phyloP scores from a whole-genome alignment of 2,113 vertebrate genomes.

The Tursiops truncatus region DNA sequence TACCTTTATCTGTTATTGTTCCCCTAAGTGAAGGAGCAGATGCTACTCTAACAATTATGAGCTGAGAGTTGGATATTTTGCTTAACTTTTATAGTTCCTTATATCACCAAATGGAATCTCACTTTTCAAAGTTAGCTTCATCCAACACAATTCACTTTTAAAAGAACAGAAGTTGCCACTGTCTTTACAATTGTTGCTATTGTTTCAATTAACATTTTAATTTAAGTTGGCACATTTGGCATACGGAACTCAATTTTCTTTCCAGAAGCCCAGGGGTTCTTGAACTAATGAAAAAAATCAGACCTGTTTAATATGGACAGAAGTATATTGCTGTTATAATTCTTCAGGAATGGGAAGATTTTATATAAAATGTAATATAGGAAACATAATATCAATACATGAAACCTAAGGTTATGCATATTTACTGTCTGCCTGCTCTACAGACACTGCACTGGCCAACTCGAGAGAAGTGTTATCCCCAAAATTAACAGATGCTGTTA shows the following conservation, averaged over 20 bases:
- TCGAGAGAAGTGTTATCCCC: background rate
- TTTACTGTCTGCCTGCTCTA: background rate
- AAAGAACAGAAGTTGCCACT: conserved; percentile 16
- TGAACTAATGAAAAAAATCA: conserved; percentile 39
- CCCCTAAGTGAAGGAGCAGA: background rate
- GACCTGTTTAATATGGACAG: background rate
- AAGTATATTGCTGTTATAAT: background rate
- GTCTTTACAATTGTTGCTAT: background rate
- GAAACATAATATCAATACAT: background rate
- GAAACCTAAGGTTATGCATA: background rate
- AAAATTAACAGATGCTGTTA: background rate
- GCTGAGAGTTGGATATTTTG: background rate
- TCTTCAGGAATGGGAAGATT: background rate
- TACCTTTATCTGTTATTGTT: background rate
- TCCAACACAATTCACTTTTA: conserved; percentile 12
- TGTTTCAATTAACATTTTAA: conserved; percentile 35
- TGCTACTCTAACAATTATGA: background rate
- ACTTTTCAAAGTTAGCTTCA: conserved; percentile 29
- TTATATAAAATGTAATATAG: background rate
- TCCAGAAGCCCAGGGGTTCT: background rate
- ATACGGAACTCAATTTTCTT: background rate
- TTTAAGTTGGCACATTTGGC: background rate
- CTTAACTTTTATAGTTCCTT: conserved; percentile 33
- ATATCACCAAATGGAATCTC: background rate
- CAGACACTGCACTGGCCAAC: too few species aligned